Evolutionary conservation across 2,888 invertebrate genomes (phyloP), one percentile per base, ranked within the genome.

Genomic region (Teleogryllus oceanicus): DNA sequence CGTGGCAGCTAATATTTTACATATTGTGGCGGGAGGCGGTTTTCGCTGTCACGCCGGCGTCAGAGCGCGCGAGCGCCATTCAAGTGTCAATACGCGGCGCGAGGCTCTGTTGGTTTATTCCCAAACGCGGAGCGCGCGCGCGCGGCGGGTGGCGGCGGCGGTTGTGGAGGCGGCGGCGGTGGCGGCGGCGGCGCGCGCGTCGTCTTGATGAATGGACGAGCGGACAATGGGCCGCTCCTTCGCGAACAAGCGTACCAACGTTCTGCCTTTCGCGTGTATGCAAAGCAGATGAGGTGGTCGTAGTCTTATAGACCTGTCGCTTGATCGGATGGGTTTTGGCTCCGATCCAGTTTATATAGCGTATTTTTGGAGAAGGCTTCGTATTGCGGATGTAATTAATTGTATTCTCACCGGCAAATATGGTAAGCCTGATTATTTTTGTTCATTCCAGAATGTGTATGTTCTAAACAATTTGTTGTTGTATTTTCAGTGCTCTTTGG

Each of bases 1-100:
- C 62, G 62, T 62, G 62, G 62, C 62, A 62, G 62, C 62, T 62
- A 62, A 62, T 62, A 62, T 18, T 62, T 62, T 62, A 62, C 62
- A 62, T 62, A 18, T 37, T 37, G 37, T 62, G 62, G 62, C n/a
- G 13, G 62, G 62, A 62, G 62, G 62, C n/a, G 62, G 62, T 13
- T 37, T 62, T 62, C 62, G 62, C 62, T 62, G 62, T 62, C 62
- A 62, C 62, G n/a, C 13, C 62, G 37, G 62, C 62, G n/a, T 62
- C 62, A 62, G 62, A 5, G n/a, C n/a, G n/a, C 62, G 62, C 13
- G 62, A 18, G 62, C 62, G 62, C 62, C 62, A 62, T 62, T 62
- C 62, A 62, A 62, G 62, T 62, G 62, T 62, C 62, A 62, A 62
- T 62, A 62, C 13, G 62, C 62, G n/a, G 13, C 62, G 62, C 62